Percentiles rank a stretch among this genome's conserved stretches.
Conservation (phyloP, 1,140 invertebrate genomes). For the Polypedilum vanderplanki region DNA sequence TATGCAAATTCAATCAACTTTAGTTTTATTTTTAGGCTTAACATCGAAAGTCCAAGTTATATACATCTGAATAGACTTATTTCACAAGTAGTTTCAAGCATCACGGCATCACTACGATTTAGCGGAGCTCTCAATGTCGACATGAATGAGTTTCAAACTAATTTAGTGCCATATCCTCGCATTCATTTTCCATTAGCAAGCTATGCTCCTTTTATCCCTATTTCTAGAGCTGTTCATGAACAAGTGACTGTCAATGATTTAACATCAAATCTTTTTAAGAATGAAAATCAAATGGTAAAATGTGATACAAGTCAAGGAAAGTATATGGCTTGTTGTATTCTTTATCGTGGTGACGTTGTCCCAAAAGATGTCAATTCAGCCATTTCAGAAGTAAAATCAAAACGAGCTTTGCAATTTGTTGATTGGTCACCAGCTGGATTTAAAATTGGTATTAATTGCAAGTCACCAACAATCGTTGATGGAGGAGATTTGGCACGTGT, state of each 20-base stretch:
- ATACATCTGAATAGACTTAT: constrained; percentile 58
- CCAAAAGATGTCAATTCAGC: constrained; percentile 58
- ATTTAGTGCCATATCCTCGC: constrained; percentile 60
- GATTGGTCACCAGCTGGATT: constrained; percentile 60
- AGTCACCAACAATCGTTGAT: constrained; percentile 56
- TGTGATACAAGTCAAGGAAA: constrained; percentile 59
- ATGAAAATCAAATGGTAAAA: constrained; percentile 62
- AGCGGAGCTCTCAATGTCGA: constrained; percentile 72
- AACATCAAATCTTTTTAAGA: constrained; percentile 57
- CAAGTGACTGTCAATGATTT: constrained; percentile 62
- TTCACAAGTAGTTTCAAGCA: constrained; percentile 68
- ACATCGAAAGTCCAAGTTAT: constrained; percentile 57
- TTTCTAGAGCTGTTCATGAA: constrained; percentile 56
- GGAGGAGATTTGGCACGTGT: constrained; percentile 57
- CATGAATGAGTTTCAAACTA: constrained; percentile 72
- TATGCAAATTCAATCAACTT: constrained; percentile 69
- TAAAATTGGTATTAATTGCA: constrained; percentile 57
- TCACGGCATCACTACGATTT: constrained; percentile 69
- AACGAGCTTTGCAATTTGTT: constrained; percentile 55
- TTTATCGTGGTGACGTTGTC: constrained; percentile 58
- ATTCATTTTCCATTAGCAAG: constrained; percentile 66
- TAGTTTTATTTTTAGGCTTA: constrained; percentile 58
- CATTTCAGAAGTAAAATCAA: constrained; percentile 70
- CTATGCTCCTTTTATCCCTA: constrained; percentile 56
- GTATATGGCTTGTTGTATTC: constrained; percentile 67